phyloP scores from a whole-genome alignment of 2,797 vertebrate genomes.

The Limnodromus scolopaceus region DNA sequence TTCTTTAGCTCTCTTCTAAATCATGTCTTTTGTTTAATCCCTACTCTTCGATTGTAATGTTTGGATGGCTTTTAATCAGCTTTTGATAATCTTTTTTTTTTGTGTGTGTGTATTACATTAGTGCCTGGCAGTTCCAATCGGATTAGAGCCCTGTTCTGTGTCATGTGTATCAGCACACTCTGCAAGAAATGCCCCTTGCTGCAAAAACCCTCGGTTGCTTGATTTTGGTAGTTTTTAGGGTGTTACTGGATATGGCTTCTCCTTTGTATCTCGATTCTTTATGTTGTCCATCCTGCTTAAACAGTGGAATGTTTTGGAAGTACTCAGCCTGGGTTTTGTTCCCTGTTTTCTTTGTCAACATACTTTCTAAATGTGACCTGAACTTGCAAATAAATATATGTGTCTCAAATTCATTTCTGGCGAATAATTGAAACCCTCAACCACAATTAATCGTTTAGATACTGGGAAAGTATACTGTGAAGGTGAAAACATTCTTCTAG shows the following conservation, averaged over 20 bases:
- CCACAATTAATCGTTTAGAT: neutral
- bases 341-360: neutral
- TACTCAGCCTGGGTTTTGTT: neutral
- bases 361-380: neutral
- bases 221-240: neutral
- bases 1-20: neutral
- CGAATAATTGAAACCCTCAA: neutral
- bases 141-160: slow-evolving; percentile 37
- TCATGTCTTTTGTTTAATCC: slow-evolving; percentile 50
- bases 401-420: neutral
- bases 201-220: neutral
- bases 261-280: neutral
- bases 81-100: slow-evolving; percentile 57
- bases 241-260: neutral
- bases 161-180: neutral
- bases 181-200: neutral
- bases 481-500: neutral
- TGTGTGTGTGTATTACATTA: slow-evolving; percentile 61
- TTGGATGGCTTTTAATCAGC: slow-evolving; percentile 73
- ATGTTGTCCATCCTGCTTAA: neutral
- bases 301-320: neutral
- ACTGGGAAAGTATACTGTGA: neutral
- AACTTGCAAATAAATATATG: neutral
- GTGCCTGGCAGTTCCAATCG: slow-evolving; percentile 53
- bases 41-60: slow-evolving; percentile 42